A percentile compares a stretch with the other conserved stretches of the same genome.
Conservation (phyloP, 2,113 vertebrate species). For the Lontra canadensis region DNA sequence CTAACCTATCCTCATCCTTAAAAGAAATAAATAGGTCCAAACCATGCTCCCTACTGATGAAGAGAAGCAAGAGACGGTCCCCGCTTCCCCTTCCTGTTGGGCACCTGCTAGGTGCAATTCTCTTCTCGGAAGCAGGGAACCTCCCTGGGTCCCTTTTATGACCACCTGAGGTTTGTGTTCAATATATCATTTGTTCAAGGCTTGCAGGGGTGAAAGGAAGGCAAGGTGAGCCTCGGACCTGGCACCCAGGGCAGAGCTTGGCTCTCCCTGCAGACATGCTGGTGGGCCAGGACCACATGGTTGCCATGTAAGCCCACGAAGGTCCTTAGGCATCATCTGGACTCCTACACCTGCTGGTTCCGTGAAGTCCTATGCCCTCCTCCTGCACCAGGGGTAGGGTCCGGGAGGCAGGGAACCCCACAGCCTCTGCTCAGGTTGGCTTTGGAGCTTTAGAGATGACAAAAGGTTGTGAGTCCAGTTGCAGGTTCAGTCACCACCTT, state of each 20-base stretch:
- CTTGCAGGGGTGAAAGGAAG: not conserved
- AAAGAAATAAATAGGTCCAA: constrained; percentile 45
- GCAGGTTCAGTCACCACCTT: not conserved
- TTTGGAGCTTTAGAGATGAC: not conserved
- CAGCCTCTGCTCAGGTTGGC: not conserved
- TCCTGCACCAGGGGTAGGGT: not conserved
- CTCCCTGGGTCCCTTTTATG: not conserved
- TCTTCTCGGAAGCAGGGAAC: not conserved
- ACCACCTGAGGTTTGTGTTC: not conserved
- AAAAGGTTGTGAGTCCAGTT: not conserved
- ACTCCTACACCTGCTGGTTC: not conserved
- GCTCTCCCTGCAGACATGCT: not conserved
- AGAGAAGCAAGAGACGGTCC: not conserved
- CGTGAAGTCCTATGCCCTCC: accelerated
- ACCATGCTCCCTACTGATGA: not conserved
- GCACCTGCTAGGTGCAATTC: not conserved
- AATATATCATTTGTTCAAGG: not conserved
- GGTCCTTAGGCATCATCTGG: no score
- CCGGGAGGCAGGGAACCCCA: not conserved
- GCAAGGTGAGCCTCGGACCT: no score
- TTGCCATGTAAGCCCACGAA: not conserved
- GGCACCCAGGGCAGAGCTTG: not conserved
- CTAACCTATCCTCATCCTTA: not conserved
- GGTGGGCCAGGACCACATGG: no score
- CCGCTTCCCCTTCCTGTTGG: not conserved